Evolutionary conservation across 1,140 invertebrate genomes (phyloP).

Genomic region (Zaprionus ghesquierei): DNA sequence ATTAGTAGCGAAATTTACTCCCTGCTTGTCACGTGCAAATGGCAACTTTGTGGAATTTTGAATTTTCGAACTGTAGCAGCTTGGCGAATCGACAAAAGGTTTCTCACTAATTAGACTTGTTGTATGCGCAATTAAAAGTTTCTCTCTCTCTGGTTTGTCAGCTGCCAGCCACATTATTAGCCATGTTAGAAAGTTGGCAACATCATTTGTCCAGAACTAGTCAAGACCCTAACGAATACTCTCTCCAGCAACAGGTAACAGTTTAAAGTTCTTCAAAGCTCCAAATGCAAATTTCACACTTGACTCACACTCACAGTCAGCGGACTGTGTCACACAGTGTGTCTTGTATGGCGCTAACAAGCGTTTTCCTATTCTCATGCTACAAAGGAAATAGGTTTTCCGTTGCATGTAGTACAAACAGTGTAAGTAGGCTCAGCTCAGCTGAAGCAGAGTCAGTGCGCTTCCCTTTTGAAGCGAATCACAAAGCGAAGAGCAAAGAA

Average conservation of each 20-base stretch:
- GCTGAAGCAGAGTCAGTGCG: neutral
- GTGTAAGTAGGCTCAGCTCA: neutral
- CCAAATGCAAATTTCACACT: constrained; percentile 24
- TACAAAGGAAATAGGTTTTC: constrained; percentile 70
- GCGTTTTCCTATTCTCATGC: constrained; percentile 73
- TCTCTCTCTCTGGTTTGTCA: neutral
- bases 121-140: constrained; percentile 76
- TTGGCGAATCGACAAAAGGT: constrained; percentile 24
- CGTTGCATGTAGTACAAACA: constrained; percentile 62
- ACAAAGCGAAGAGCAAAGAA: constrained; percentile 17
- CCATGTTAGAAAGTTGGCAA: too few relatives aligned
- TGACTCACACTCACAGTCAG: constrained; percentile 7
- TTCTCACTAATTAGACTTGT: constrained; percentile 58
- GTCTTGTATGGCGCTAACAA: constrained; percentile 59
- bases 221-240: neutral
- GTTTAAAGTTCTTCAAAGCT: constrained; percentile 56
- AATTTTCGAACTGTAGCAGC: neutral
- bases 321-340: constrained; percentile 11
- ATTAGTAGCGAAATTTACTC: constrained; percentile 41
- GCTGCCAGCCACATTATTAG: constrained; percentile 52
- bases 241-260: constrained; percentile 43
- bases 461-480: constrained; percentile 11
- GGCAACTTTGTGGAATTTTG: neutral
- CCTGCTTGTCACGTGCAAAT: constrained; percentile 58
- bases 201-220: neutral